phyloP scores from a whole-genome alignment of 53 echinoderm and acorn worm genomes.

The Patiria pectinifera region DNA sequence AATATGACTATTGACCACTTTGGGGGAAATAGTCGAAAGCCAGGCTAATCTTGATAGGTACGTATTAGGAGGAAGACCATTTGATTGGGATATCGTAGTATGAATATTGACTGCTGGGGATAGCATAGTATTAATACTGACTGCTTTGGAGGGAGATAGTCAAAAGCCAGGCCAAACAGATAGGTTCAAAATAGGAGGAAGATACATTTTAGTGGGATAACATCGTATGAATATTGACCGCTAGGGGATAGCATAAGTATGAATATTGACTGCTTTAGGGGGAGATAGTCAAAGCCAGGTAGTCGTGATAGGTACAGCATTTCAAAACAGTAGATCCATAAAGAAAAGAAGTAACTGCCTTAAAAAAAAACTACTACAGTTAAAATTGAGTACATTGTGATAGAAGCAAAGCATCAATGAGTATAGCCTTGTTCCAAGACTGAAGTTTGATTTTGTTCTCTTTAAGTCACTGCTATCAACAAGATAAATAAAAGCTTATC shows the following conservation, averaged over 20 bases:
- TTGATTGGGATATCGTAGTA: conserved; percentile 84
- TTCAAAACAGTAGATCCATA: no score
- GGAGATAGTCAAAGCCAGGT: background rate
- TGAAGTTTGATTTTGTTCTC: no score
- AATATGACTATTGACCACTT: no score
- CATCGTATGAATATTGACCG: background rate
- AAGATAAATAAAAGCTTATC: no score
- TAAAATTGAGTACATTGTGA: background rate
- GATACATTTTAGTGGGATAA: conserved; percentile 71
- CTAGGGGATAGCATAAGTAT: no score
- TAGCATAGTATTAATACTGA: no score
- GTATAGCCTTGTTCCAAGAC: no score
- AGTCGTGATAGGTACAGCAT: background rate
- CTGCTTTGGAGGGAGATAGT: background rate
- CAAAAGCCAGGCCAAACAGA: background rate
- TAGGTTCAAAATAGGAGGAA: conserved; percentile 56
- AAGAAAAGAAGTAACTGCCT: no score
- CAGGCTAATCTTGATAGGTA: background rate
- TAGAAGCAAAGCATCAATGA: background rate
- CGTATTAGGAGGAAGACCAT: conserved; percentile 68
- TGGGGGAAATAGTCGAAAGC: background rate
- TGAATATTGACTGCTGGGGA: background rate
- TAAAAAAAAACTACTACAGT: background rate
- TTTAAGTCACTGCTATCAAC: no score
- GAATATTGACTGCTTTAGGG: background rate